phyloP scores from a whole-genome alignment of 2,797 vertebrate genomes.

The Meda fulgida region DNA sequence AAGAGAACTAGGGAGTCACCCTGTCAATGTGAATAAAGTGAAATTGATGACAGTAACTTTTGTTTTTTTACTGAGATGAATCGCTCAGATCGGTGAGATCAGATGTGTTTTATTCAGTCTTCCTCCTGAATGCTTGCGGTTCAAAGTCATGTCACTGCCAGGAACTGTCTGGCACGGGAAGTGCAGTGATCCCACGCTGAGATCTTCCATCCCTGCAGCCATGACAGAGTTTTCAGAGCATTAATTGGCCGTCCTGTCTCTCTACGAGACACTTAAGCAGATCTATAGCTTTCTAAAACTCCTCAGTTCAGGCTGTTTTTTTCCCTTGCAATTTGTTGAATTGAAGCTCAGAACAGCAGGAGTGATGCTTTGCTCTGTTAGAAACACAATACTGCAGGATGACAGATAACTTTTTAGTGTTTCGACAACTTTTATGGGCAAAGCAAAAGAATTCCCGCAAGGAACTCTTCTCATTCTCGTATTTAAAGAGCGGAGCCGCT shows the following conservation, averaged over 20 bases:
- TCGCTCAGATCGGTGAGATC: not conserved
- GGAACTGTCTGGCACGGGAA: constrained; percentile 14
- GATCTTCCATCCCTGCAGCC: constrained; percentile 1
- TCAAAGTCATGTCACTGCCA: constrained; percentile 12
- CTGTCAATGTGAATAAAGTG: constrained; percentile 2
- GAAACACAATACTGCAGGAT: constrained; percentile 17
- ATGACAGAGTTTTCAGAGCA: not conserved
- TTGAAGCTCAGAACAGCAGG: not conserved
- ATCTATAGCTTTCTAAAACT: not conserved
- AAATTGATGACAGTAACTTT: constrained; percentile 5
- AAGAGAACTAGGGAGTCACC: constrained; percentile 26
- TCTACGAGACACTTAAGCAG: constrained; percentile 1
- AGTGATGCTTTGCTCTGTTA: not conserved
- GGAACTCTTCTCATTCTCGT: not conserved
- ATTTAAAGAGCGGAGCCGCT: constrained; percentile 19
- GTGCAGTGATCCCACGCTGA: constrained; percentile 16
- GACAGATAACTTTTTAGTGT: not conserved
- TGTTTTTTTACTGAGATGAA: not conserved
- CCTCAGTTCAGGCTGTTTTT: not conserved
- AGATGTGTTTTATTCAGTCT: not conserved
- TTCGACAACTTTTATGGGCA: not conserved
- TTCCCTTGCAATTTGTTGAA: not conserved
- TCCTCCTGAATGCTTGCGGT: not conserved
- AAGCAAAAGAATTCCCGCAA: not conserved
- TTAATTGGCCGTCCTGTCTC: constrained; percentile 17